Evolutionary conservation across 1,140 invertebrate species (phyloP), one percentile per base, ranked within the genome.

Genomic region (Drosophila micromelanica): DNA sequence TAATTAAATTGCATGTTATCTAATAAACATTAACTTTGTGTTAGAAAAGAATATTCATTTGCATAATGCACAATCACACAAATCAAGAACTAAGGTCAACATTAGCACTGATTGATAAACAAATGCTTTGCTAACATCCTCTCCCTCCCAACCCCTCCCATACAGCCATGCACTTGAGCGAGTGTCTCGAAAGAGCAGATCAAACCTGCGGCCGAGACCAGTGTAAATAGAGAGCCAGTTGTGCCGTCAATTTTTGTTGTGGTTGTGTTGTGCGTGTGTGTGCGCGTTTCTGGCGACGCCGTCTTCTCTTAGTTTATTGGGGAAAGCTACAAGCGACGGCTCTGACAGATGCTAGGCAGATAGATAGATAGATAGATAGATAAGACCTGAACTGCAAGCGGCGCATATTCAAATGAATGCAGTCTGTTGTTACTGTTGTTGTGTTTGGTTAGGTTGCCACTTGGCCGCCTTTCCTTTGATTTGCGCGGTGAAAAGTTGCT

Each of bases 401-500:
- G 57, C 73, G 61, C 72, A 67, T 87, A 87, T 87, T 89, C 84
- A 87, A 87, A 87, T 87, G 82, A 87, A 84, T 81, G 78, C 81
- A 86, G 57, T 42, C 23, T 64, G 46, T 74, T 63, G 63, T 61
- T 73, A 60, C 61, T 61, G 40, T 32, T 62, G 72, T 49, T 65
- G 35, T 54, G 38, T 23, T 63, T 48, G 61, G n/a, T 56, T 27
- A 20, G 15, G 59, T 64, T 76, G 74, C 65, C 81, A 86, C 70
- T 84, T 87, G 73, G 70, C 84, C 82, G 85, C 59, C 73, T 79
- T 89, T 76, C 63, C 80, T 87, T 87, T 87, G 84, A 87, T 87
- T 80, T 84, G 61, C 59, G 76, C 84, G 76, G 69, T 77, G 57
- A 82, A 76, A 87, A 76, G 70, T 85, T 52, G 48, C 35, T 57